Conservation (phyloP, 1,140 invertebrate species). For the Phymorhynchus buccinoides region DNA sequence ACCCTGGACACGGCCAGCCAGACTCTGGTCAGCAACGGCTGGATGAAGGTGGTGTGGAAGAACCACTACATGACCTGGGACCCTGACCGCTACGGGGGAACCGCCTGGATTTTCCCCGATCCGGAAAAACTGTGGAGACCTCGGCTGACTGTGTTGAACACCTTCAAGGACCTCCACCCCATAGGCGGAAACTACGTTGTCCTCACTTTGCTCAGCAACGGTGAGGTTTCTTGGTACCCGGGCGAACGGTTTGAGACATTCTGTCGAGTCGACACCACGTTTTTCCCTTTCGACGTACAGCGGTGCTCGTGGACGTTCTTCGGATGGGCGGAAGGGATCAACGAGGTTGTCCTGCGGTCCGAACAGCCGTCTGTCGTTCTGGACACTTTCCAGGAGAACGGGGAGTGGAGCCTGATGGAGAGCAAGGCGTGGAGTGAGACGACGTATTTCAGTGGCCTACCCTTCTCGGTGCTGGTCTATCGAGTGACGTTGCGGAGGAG, state of each 20-base stretch:
- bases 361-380: background rate
- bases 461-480: too few relatives aligned
- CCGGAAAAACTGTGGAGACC: conserved; percentile 30
- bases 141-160: conserved; percentile 9
- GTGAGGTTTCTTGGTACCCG: conserved; percentile 9
- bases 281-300: conserved; percentile 32
- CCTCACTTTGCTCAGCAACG: background rate
- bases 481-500: too few relatives aligned
- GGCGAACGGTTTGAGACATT: conserved; percentile 15
- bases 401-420: conserved; percentile 22
- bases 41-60: conserved; percentile 15
- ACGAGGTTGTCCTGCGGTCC: background rate
- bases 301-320: background rate
- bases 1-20: conserved; percentile 21
- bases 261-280: conserved; percentile 22
- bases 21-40: conserved; percentile 9
- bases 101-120: background rate
- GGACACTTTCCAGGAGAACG: background rate
- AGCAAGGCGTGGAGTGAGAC: too few relatives aligned
- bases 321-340: conserved; percentile 1
- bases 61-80: conserved; percentile 31
- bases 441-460: too few relatives aligned
- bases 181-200: background rate
- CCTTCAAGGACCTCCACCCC: background rate
- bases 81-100: conserved; percentile 1